A percentile compares a stretch with the other conserved stretches of the same genome.
Evolutionary conservation across 2,888 invertebrate genomes (phyloP).

Genomic region (Hartigia nigra): DNA sequence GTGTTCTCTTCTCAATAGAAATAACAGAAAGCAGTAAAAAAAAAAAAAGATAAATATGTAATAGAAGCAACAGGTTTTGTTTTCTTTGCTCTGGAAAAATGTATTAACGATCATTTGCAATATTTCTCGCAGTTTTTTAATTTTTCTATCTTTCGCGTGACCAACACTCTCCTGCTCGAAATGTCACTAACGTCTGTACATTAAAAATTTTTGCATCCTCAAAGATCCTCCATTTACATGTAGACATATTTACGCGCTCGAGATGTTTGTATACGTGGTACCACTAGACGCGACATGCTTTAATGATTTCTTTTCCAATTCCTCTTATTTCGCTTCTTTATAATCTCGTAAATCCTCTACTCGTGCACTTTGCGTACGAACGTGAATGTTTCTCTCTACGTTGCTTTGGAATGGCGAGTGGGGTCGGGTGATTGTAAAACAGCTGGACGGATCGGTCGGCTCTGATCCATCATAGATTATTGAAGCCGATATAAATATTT

Average conservation of each 20-base stretch:
- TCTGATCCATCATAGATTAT: background rate
- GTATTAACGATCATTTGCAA: background rate
- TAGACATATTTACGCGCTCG: background rate
- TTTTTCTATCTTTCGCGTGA: too few relatives aligned
- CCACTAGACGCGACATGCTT: background rate
- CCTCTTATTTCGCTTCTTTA: background rate
- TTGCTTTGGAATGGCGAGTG: background rate
- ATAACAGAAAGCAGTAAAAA: background rate
- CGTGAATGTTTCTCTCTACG: background rate
- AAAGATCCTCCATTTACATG: background rate
- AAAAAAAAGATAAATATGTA: background rate
- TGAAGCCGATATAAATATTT: background rate
- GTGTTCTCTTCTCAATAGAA: background rate
- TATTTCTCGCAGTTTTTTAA: too few relatives aligned
- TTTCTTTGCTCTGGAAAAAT: slow-evolving; percentile 12
- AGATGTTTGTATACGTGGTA: background rate
- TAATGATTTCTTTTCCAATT: background rate
- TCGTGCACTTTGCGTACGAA: background rate
- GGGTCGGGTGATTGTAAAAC: background rate
- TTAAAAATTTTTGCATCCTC: too few relatives aligned
- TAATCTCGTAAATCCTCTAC: background rate
- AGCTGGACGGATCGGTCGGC: background rate
- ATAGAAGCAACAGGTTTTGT: slow-evolving; percentile 30
- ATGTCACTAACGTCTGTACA: background rate
- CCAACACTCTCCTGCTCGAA: too few relatives aligned